These are phyloP conservation scores for Cynopterus sphinx DNA, from an alignment of 2,797 vertebrate genomes.

Conservation along the genomic window DNA sequence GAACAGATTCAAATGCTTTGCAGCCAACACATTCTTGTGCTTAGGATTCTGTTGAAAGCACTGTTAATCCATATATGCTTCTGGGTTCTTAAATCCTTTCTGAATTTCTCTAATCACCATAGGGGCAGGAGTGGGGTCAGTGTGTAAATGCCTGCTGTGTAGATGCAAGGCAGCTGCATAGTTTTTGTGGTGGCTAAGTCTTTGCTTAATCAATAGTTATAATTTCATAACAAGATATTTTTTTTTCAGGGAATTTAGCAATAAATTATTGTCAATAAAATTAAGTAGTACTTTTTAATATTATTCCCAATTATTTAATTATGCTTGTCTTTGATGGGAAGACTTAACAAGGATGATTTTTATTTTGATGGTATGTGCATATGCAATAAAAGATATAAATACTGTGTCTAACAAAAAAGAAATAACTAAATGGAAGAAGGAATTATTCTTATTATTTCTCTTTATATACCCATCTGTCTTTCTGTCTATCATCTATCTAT, in stretches of 20 bases:
- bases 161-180: background rate
- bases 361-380: background rate
- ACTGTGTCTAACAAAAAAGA: background rate
- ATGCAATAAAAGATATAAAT: background rate
- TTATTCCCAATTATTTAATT: background rate
- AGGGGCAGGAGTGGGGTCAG: no score
- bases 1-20: background rate
- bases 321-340: background rate
- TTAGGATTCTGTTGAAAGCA: background rate
- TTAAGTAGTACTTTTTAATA: background rate
- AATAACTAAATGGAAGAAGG: background rate
- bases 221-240: conserved; percentile 58
- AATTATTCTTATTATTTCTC: background rate
- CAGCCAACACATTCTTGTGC: background rate
- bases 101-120: background rate
- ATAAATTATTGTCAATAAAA: conserved; percentile 59
- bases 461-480: background rate
- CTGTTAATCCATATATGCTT: background rate
- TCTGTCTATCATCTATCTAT: background rate
- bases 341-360: background rate
- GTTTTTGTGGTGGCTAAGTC: conserved; percentile 6
- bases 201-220: conserved; percentile 56
- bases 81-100: background rate
- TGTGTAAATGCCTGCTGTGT: background rate
- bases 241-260: conserved; percentile 53